Evolutionary conservation across 1,140 invertebrate genomes (phyloP), one percentile per base, ranked within the genome.

Genomic region (Trachymyrmex cornetzi): DNA sequence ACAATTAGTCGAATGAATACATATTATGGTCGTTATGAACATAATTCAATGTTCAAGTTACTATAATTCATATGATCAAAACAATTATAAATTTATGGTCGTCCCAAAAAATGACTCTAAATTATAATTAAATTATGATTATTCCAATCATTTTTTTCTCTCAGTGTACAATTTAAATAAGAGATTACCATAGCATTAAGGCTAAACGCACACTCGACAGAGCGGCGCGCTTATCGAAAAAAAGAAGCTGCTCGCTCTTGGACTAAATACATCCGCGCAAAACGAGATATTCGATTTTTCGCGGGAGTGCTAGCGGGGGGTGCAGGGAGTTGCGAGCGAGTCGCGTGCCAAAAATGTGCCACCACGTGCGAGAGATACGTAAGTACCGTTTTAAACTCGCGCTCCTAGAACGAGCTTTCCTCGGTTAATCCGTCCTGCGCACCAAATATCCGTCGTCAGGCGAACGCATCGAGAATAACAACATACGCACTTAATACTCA

Each of bases 281-380:
- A 92, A 91, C 85, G 90, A 92, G 74, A 89, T 85, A 89, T 63
- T 81, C 82, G 84, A 88, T 79, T 87, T 87, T 77, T 61, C 77
- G 75, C 67, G 44, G 59, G 86, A 77, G 86, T 27, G 67, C n/a
- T 30, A 63, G 79, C 77, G 24, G n/a, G n/a, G n/a, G n/a, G 27
- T 38, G 50, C 66, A 55, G 69, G 90, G 91, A 93, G 92, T 93
- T 93, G 92, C 91, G 91, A 85, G 89, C 74, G 85, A 91, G 90
- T 87, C 89, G 90, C 92, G 93, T 95, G 94, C 94, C 94, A 95
- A 95, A 95, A 94, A 95, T 95, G 93, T 94, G 94, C 93, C 94
- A 94, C 85, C 90, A 89, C 88, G 92, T 91, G 92, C 90, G 93
- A 94, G 92, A 94, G 92, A 94, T 94, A 94, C 93, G 93, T 92